A percentile compares a stretch with the other conserved stretches of the same genome.
Evolutionary conservation across 1,140 invertebrate genomes (phyloP).

Genomic region (Drosophila rufa): DNA sequence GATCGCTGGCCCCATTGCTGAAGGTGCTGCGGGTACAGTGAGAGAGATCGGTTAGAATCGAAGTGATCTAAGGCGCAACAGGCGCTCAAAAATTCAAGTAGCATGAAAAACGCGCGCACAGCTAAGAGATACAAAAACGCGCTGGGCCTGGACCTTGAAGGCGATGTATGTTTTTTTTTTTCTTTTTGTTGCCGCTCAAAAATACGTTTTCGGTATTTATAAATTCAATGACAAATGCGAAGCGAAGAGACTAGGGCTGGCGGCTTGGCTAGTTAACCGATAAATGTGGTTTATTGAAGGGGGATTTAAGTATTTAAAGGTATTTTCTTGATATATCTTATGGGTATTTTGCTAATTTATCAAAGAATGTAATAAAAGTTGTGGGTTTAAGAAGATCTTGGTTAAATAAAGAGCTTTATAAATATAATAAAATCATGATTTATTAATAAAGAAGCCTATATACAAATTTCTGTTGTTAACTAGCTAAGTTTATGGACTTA

Average conservation of each 20-base stretch:
- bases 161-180: conserved; percentile 3
- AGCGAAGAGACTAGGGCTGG: conserved; percentile 20
- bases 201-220: conserved; percentile 56
- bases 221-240: conserved; percentile 55
- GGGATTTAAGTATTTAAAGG: too few species aligned
- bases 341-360: too few species aligned
- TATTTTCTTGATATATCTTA: too few species aligned
- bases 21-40: conserved; percentile 66
- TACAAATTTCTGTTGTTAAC: background rate
- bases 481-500: background rate
- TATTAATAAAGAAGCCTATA: background rate
- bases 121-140: conserved; percentile 27
- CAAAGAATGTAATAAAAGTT: too few species aligned
- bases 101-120: conserved; percentile 25
- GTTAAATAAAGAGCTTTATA: background rate
- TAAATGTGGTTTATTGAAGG: background rate
- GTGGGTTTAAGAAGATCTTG: background rate
- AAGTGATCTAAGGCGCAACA: conserved; percentile 67
- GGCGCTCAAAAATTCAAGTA: conserved; percentile 66
- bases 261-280: background rate
- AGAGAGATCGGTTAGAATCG: conserved; percentile 48
- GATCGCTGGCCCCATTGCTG: conserved; percentile 81
- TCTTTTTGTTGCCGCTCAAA: conserved; percentile 27
- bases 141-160: conserved; percentile 50
- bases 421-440: background rate